Base-by-base conservation (phyloP, 2,888 invertebrate species). In the Vesta saturnalis region DNA sequence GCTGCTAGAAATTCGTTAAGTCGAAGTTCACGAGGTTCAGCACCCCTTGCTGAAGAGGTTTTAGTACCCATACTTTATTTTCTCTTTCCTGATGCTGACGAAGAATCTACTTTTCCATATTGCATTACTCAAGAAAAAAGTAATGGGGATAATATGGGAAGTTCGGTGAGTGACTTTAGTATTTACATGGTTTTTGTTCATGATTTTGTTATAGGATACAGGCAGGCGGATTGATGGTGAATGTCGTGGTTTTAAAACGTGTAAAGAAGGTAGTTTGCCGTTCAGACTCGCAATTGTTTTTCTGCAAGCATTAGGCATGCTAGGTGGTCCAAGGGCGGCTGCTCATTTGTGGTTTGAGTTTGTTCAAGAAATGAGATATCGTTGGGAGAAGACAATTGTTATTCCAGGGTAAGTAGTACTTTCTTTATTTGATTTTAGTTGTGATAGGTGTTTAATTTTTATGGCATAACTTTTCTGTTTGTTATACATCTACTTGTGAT, bases 321-420 rank as follows among this genome's bases (percentile, higher is more conserved):
- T 93, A 16, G 94, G 94, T 0, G 91, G 94, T 3, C 86, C 91
- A 0, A 83, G 84, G 55, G 91, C 93, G 58, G 87, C 96, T 62
- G 94, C 95, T 0, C 96, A 97, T 79, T 82, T 98, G 12, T 99
- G 98, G 98, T 93, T 94, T 77, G 96, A 97, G 81, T 94, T 99
- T 80, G 89, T 93, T 0, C 91, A 95, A 76, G 96, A 97, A 82
- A 88, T 99, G 81, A 89, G 97, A 71, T 93, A 92, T 79, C 87
- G 96, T 22, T 96, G 96, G 94, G 97, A 98, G 77, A 91, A 91
- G 77, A 88, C 89, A 60, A 87, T 92, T 69, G 80, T 86, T 39
- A 89, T 97, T 74, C 92, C 94, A 18, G 96, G 96, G 96, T 96
- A 84, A 92, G 94, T 91, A 56, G 10, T 39, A n/a, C n/a, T n/a